Percentiles rank a stretch among this genome's conserved stretches.
phyloP scores from a whole-genome alignment of 2,113 vertebrate genomes.

The Erythrolamprus reginae region DNA sequence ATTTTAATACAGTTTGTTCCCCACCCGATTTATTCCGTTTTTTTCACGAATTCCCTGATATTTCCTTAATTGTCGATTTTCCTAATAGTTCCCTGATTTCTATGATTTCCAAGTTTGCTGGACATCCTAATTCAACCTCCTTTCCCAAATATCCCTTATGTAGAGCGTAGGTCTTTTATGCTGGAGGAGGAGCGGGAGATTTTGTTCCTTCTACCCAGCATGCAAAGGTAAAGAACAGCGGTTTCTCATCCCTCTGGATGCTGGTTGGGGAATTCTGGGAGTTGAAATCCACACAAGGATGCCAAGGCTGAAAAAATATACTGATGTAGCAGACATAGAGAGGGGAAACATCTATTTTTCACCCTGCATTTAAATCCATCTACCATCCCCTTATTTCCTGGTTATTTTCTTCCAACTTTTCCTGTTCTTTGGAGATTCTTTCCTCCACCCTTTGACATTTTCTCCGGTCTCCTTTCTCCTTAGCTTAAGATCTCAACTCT shows the following conservation, averaged over 20 bases:
- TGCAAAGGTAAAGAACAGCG: neutral
- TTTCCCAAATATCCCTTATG: neutral
- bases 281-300: neutral
- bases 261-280: neutral
- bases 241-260: neutral
- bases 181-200: neutral
- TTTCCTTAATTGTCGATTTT: too few relatives aligned
- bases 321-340: neutral
- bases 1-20: too few relatives aligned
- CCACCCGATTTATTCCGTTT: too few relatives aligned
- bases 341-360: neutral
- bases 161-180: neutral
- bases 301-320: neutral
- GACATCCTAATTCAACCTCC: too few relatives aligned
- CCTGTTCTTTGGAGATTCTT: neutral
- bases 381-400: neutral
- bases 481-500: neutral
- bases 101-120: too few relatives aligned
- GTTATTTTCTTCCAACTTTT: neutral
- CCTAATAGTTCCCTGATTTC: too few relatives aligned
- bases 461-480: neutral
- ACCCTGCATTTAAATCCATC: neutral
- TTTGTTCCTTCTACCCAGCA: neutral
- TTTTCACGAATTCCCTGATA: too few relatives aligned
- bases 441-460: neutral